Evolutionary conservation across 1,140 invertebrate species (phyloP).

Genomic region (Drosophila subobscura): DNA sequence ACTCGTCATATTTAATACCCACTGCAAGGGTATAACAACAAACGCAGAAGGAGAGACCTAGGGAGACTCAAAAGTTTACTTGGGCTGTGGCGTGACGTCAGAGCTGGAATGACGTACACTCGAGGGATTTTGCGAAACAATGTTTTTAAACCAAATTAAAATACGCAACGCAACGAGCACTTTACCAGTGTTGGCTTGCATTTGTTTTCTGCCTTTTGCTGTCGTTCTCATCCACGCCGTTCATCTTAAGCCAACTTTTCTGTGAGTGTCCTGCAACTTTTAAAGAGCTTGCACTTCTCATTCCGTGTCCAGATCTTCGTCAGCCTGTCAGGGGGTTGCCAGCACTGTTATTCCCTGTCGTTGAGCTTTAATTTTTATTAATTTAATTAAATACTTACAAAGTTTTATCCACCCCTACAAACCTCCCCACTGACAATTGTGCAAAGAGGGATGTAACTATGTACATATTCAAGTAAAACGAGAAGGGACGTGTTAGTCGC

Average conservation of each 20-base stretch:
- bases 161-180: constrained; percentile 81
- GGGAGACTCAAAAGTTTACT: constrained; percentile 36
- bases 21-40: constrained; percentile 12
- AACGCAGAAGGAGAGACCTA: constrained; percentile 1
- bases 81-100: constrained; percentile 69
- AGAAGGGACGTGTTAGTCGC: too few relatives aligned
- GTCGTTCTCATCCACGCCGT: not conserved
- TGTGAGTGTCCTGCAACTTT: constrained; percentile 69
- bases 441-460: constrained; percentile 18
- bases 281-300: constrained; percentile 47
- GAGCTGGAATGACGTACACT: constrained; percentile 73
- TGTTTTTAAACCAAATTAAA: constrained; percentile 81
- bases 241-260: constrained; percentile 46
- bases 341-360: constrained; percentile 31
- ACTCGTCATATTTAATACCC: not conserved
- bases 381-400: constrained; percentile 82
- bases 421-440: constrained; percentile 32
- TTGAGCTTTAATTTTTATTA: constrained; percentile 79
- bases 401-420: constrained; percentile 63
- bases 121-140: constrained; percentile 79
- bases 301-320: constrained; percentile 8
- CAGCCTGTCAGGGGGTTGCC: constrained; percentile 27
- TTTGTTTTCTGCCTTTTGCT: constrained; percentile 71
- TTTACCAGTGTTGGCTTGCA: constrained; percentile 81
- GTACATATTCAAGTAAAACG: constrained; percentile 13